phyloP scores from a whole-genome alignment of 2,113 vertebrate species.

The Eidolon helvum region DNA sequence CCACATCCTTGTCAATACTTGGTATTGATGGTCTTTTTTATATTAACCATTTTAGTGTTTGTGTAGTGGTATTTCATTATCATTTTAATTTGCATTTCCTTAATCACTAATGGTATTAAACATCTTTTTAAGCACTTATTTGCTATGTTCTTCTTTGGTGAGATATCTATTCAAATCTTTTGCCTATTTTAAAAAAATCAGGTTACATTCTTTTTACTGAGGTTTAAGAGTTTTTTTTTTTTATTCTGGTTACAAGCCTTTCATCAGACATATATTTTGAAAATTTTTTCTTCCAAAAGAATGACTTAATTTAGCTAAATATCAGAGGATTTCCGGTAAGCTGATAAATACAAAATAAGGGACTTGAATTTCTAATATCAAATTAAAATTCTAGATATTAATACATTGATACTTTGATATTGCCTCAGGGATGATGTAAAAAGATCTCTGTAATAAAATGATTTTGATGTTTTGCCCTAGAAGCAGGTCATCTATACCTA shows the following conservation, averaged over 20 bases:
- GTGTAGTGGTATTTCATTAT: not conserved
- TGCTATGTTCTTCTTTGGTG: not conserved
- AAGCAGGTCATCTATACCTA: not conserved
- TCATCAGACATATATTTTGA: not conserved
- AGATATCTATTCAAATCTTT: not conserved
- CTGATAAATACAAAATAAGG: not conserved
- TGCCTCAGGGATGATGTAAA: not conserved
- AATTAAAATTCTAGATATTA: not conserved
- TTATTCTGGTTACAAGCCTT: not conserved
- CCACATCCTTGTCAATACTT: not conserved
- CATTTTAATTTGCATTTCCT: not conserved
- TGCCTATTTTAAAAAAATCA: not conserved
- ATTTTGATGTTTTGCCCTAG: not conserved
- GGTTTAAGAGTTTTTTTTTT: not conserved
- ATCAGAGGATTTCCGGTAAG: not conserved
- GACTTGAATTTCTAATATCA: not conserved
- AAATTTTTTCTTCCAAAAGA: not conserved
- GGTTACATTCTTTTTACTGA: not conserved
- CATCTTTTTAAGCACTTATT: not conserved
- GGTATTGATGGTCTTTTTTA: not conserved
- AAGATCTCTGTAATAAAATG: not conserved
- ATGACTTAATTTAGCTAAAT: not conserved
- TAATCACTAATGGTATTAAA: not conserved
- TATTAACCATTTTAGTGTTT: not conserved
- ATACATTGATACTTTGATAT: not conserved